Evolutionary conservation across 2,888 invertebrate species (phyloP), one percentile per base, ranked within the genome.

Genomic region (Augiades crinisus): DNA sequence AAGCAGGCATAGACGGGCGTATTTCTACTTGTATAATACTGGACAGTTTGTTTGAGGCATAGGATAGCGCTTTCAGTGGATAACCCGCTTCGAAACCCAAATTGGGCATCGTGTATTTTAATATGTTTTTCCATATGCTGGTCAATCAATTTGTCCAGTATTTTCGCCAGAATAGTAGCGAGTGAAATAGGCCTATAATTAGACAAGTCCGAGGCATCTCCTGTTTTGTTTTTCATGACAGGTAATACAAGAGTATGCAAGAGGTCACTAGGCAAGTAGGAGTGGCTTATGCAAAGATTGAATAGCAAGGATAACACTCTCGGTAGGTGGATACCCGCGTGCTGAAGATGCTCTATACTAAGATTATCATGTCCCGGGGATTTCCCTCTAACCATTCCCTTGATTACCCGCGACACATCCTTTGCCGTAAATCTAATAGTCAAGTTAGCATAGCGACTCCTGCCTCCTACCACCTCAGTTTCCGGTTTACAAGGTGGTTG

Each of bases 31-130:
- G 10, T 14, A 12, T 57, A 53, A 14, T 56, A 46, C 4, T 51
- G 36, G 5, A 56, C 52, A 2, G 56, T 49, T 22, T 45, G 37
- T 34, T 59, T 61, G 3, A 59, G 22, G 12, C 55, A 47, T 0
- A 61, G 27, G 17, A 61, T 58, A 8, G 56, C 60, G 5, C 55
- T 43, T 10, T 60, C 62, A 1, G 57, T 59, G 27, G 59, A 56
- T 30, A 58, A 50, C 52, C 57, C 57, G 8, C 53, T 34, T 37
- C 57, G 53, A 37, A 57, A 61, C 21, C 57, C 58, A 17, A 37
- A 37, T 16, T 37, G 37, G n/a, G 37, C 19, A 10, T 16, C 36
- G 3, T 36, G 14, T 7, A 36, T 4, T 2, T 36, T 36, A 16
- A 36, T n/a, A 17, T 5, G n/a, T 2, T 36, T 5, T 3, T n/a